phyloP scores from a whole-genome alignment of 2,113 vertebrate genomes.

The Leuciscus idus region DNA sequence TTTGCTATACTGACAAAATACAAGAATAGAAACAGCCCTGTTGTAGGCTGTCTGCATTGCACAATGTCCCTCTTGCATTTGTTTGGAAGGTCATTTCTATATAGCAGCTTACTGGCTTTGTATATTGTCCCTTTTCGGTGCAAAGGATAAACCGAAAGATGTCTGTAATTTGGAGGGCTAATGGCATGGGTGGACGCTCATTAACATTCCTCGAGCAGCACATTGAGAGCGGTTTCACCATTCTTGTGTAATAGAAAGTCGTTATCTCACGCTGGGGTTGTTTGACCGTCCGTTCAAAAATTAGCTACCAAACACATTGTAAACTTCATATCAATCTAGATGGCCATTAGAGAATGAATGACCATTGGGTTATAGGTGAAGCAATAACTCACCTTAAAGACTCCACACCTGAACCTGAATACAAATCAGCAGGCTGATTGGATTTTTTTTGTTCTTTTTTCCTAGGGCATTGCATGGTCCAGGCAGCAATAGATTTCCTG shows the following conservation, averaged over 20 bases:
- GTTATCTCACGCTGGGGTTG: background rate
- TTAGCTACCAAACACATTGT: slow-evolving; percentile 29
- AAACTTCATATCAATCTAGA: slow-evolving; percentile 37
- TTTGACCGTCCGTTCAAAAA: slow-evolving; percentile 32
- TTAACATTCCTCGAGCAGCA: slow-evolving; percentile 6
- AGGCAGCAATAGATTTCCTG: slow-evolving; percentile 18
- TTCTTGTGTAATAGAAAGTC: slow-evolving; percentile 30
- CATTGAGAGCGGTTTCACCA: slow-evolving; percentile 21
- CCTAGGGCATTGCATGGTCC: slow-evolving; percentile 3
- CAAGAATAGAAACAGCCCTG: slow-evolving; percentile 34
- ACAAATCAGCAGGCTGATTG: slow-evolving; percentile 43
- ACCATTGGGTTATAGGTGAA: slow-evolving; percentile 35
- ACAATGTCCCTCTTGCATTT: slow-evolving; percentile 8
- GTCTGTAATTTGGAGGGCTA: slow-evolving; percentile 9
- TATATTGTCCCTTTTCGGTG: background rate
- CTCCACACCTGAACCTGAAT: slow-evolving; percentile 19
- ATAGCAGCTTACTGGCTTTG: background rate
- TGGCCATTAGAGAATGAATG: slow-evolving; percentile 34
- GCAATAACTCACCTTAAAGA: slow-evolving; percentile 13
- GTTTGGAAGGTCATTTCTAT: slow-evolving; percentile 16
- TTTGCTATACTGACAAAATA: slow-evolving; percentile 37
- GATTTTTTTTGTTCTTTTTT: background rate
- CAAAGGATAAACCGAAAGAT: background rate
- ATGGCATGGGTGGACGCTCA: background rate
- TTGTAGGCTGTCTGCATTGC: slow-evolving; percentile 10